Evolutionary conservation across 2,888 invertebrate genomes (phyloP).

Genomic region (Eristalis intricaria): DNA sequence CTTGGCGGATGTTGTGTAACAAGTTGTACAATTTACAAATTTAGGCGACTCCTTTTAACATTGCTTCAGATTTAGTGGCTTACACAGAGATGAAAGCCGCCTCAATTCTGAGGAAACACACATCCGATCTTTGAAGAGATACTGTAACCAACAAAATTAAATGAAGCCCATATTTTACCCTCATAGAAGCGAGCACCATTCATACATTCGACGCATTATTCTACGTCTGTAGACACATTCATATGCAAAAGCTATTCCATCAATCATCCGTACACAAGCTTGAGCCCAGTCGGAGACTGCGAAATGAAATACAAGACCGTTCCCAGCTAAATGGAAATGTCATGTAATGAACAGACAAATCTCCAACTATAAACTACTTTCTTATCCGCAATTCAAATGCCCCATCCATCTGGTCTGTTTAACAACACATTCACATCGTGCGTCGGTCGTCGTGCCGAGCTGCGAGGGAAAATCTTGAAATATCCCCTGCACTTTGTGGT

Average conservation of each 20-base stretch:
- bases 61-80: no score
- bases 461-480: conserved; percentile 26
- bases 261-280: conserved; percentile 31
- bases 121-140: neutral
- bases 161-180: neutral
- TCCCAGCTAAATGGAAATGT: conserved; percentile 55
- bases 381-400: conserved; percentile 41
- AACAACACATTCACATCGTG: conserved; percentile 8
- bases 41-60: no score
- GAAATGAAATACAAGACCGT: conserved; percentile 2
- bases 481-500: conserved; percentile 38
- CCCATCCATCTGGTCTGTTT: neutral
- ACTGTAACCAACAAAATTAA: neutral
- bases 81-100: no score
- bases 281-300: neutral
- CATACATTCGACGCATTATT: neutral
- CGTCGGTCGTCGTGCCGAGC: neutral
- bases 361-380: conserved; percentile 53
- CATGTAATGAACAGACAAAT: conserved; percentile 63
- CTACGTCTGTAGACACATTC: conserved; percentile 12
- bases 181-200: neutral
- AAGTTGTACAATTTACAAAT: no score
- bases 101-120: neutral
- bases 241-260: conserved; percentile 42
- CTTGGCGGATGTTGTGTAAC: no score